Base-by-base conservation (phyloP, 2,113 vertebrate genomes). In the Albula glossodonta region DNA sequence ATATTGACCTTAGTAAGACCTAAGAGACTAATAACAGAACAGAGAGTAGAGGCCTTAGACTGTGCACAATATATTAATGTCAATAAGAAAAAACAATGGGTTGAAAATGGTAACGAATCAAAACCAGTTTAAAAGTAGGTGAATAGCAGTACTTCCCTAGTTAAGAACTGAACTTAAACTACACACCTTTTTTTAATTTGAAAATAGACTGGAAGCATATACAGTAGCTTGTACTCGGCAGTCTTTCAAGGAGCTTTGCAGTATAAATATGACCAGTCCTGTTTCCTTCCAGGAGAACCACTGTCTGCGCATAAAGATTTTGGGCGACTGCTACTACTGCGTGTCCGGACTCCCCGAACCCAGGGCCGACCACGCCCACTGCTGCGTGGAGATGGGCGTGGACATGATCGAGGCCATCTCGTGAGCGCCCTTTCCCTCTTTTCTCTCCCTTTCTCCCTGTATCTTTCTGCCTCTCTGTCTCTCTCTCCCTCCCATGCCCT, bases 341-440 rank as follows among this genome's bases (percentile, higher is more conserved):
- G 98, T 99, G 90, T 99, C 98, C 0, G 98, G 98, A 81, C 93
- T 99, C 89, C 97, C 98, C 0, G 97, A 98, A 91, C 96, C 98
- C 1, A 95, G 97, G 0, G 96, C 97, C 0, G 98, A 99, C 93
- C 98, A 99, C 5, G 98, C 97, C 0, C 98, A 99, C 94, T 99
- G 98, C 95, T 99, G 97, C 0, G 97, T 99, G 91, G 97, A 99
- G 94, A 99, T 99, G 98, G 98, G 98, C 0, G 97, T 99, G 0
- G 98, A 99, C 95, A 99, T 99, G 98, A 98, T 98, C 0, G 98
- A 99, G 91, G 98, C 98, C 89, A 99, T 99, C 93, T 98, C 97
- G 98, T 98, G 93, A 98, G 97, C 31, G 31, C 31, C 31, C 31
- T 95, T n/a, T 79, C 31, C 31, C 77, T 50, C 50, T 19, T 10